Evolutionary conservation across 2,797 vertebrate species (phyloP), one percentile per base, ranked within the genome.

Genomic region (Eulemur rubriventer): DNA sequence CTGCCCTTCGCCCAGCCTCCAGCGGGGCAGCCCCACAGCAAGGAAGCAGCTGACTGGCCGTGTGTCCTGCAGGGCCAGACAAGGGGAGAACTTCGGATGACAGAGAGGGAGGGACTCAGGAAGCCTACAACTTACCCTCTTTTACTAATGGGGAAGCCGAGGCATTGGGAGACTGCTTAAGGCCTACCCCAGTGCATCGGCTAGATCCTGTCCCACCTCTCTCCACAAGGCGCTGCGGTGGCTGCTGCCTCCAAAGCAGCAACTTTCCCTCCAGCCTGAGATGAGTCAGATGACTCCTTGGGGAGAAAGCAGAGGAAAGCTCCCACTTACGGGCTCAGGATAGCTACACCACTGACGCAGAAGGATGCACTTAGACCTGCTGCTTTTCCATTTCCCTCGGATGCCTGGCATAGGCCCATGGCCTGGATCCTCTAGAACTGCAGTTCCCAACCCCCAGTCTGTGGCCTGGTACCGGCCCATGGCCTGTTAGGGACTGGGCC

Each of bases 61-160:
- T 30, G 70, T 63, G 65, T 86, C 95, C 93, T 22, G 20, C 38
- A 14, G 94, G 76, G 88, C 92, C 46, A 26, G 65, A 41, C 35
- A 12, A 86, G 30, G 82, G 63, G 41, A 57, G 26, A 72, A 41
- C 52, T 48, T 76, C 30, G 1, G 35, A 18, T 0, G 28, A 75
- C 55, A 41, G 59, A 14, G 46, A 4, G 20, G 41, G 82, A 63
- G 38, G 50, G 67, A 4, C 61, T 43, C 13, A 14, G 11, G 78
- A 92, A 75, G 67, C 59, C 57, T 75, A 43, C 18, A 24, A 20
- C 30, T 72, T 7, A 6, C 55, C 75, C n/a, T 48, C 52, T 70
- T 33, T 59, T 43, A 14, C 14, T 9, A n/a, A 8, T 1, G 9
- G 65, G 38, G n/a, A 79, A 10, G 63, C 63, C 0, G 1, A 87